Percentiles rank a stretch among this genome's conserved stretches.
These are phyloP conservation scores for Bursaphelenchus mucronatus DNA, from an alignment of 1,140 invertebrate genomes.

Conservation along the genomic window DNA sequence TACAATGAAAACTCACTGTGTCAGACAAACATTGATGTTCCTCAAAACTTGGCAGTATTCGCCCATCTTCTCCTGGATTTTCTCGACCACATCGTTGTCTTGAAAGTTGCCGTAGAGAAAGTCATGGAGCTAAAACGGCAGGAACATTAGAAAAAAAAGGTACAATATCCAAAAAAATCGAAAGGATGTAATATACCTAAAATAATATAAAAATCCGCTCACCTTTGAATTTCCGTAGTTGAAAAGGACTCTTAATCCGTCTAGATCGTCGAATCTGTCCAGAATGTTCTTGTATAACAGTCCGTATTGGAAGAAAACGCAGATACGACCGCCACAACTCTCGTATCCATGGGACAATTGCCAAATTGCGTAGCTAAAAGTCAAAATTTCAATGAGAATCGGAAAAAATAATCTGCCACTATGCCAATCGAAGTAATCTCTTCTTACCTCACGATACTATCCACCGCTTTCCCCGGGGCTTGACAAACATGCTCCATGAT, in stretches of 20 bases:
- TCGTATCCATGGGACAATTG: slow-evolving; percentile 42
- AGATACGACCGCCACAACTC: slow-evolving; percentile 31
- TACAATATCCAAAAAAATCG: neutral
- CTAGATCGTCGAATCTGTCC: slow-evolving; percentile 37
- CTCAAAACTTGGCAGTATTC: slow-evolving; percentile 6
- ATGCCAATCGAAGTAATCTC: too few species aligned
- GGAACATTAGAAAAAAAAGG: neutral
- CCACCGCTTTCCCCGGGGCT: slow-evolving; percentile 25
- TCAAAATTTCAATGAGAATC: neutral
- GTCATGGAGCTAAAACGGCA: slow-evolving; percentile 4
- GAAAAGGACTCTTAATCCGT: slow-evolving; percentile 39
- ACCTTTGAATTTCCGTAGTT: slow-evolving; percentile 28
- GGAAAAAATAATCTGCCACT: too few species aligned
- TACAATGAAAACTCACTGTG: slow-evolving; percentile 34
- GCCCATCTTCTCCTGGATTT: slow-evolving; percentile 10
- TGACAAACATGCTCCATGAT: slow-evolving; percentile 33
- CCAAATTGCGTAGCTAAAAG: slow-evolving; percentile 35
- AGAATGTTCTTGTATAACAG: slow-evolving; percentile 36
- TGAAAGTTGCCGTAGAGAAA: slow-evolving; percentile 4
- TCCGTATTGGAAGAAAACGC: slow-evolving; percentile 36
- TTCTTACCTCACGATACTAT: slow-evolving; percentile 42
- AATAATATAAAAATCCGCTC: neutral
- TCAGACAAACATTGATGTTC: slow-evolving; percentile 26
- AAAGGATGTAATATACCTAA: too few species aligned
- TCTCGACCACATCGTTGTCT: neutral